These are phyloP conservation scores for Aphelenchoides bicaudatus DNA, from an alignment of 2,888 invertebrate species.

Conservation along the genomic window DNA sequence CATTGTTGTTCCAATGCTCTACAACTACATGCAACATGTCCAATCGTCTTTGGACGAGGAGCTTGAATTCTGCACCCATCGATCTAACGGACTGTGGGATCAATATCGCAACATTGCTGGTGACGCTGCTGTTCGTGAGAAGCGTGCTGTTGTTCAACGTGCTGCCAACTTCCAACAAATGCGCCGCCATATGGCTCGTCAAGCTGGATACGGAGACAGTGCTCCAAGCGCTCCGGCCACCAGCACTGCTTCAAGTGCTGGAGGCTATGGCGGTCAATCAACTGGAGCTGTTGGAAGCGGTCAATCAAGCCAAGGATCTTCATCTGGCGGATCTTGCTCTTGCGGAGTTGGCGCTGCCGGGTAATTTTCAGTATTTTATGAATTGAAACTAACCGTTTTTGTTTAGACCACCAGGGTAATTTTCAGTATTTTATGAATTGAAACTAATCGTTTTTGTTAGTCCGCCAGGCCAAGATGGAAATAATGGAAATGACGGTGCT, in stretches of 20 bases:
- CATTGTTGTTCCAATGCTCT: conserved; percentile 59
- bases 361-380: not conserved
- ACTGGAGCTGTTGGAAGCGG: conserved; percentile 15
- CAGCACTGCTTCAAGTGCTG: conserved; percentile 6
- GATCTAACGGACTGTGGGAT: conserved; percentile 54
- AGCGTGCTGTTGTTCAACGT: conserved; percentile 16
- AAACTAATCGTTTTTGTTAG: not conserved
- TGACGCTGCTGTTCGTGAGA: conserved; percentile 15
- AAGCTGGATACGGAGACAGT: conserved; percentile 1
- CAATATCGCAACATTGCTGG: conserved; percentile 9
- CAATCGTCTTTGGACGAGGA: conserved; percentile 58
- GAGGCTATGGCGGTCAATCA: conserved; percentile 23
- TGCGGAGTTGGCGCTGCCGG: conserved; percentile 26
- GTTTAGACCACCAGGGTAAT: conserved; percentile 18
- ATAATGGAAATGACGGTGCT: conserved; percentile 21
- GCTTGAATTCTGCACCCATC: conserved; percentile 59
- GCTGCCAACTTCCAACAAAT: conserved; percentile 5
- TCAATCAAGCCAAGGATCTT: not conserved
- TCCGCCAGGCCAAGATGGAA: conserved; percentile 30
- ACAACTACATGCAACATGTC: conserved; percentile 57
- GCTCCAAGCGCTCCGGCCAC: conserved; percentile 16
- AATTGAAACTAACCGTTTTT: not conserved
- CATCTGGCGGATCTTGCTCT: conserved; percentile 17
- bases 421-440: not conserved
- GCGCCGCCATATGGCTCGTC: conserved; percentile 8